These are phyloP conservation scores for Gila robusta DNA, from an alignment of 2,797 vertebrate species.

Conservation along the genomic window DNA sequence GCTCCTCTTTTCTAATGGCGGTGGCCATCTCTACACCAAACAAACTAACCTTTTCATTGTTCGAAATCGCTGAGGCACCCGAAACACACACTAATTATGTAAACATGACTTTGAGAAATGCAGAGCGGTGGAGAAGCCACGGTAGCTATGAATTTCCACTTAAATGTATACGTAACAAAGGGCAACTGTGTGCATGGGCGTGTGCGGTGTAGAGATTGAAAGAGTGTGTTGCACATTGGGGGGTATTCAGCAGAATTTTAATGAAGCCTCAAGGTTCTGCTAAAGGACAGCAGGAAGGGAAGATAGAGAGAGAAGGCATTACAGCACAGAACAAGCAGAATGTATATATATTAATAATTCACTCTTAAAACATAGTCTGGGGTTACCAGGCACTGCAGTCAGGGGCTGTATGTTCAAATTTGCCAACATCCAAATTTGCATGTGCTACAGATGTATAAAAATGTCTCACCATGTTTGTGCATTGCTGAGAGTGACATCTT, in stretches of 20 bases:
- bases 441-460: conserved; percentile 6
- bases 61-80: conserved; percentile 62
- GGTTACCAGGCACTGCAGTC: neutral
- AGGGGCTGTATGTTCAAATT: neutral
- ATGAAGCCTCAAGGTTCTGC: conserved; percentile 65
- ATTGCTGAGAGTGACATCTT: neutral
- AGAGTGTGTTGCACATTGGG: conserved; percentile 46
- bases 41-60: conserved; percentile 63
- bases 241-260: conserved; percentile 62
- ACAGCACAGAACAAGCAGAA: conserved; percentile 29
- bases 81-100: conserved; percentile 62
- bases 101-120: conserved; percentile 68
- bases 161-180: conserved; percentile 62
- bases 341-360: conserved; percentile 17
- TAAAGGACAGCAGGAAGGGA: conserved; percentile 60
- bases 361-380: neutral
- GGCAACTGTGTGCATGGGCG: conserved; percentile 44
- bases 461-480: neutral
- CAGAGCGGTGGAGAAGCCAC: conserved; percentile 39
- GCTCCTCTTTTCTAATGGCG: neutral
- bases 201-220: conserved; percentile 46
- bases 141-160: conserved; percentile 60
- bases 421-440: neutral
- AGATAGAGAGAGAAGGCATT: conserved; percentile 35
- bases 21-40: conserved; percentile 31